Conservation (phyloP, 2,113 vertebrate genomes). For the Buteo buteo region DNA sequence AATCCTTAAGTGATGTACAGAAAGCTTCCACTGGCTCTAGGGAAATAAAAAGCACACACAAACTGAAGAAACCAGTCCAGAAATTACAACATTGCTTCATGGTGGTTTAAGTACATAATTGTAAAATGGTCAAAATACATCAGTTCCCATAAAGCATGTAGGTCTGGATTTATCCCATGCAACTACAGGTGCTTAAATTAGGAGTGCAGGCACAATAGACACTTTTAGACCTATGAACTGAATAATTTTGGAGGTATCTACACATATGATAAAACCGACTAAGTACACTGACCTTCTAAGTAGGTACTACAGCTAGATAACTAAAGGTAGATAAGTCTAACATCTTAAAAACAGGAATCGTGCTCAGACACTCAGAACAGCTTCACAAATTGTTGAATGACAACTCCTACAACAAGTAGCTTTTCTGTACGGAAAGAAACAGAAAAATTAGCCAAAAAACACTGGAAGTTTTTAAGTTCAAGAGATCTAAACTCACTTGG, state of each 20-base stretch:
- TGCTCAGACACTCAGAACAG: background rate
- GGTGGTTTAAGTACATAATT: background rate
- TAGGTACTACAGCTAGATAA: background rate
- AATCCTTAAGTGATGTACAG: conserved; percentile 60
- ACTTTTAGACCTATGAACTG: background rate
- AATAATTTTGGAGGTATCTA: background rate
- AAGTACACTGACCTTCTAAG: background rate
- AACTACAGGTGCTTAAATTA: background rate
- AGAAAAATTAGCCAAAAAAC: background rate
- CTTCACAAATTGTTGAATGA: background rate
- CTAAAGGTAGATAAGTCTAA: background rate
- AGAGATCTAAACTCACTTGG: conserved; percentile 46
- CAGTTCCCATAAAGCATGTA: background rate
- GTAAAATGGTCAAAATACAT: background rate
- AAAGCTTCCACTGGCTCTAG: conserved; percentile 79
- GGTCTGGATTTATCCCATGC: background rate
- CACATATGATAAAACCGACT: background rate
- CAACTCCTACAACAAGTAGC: background rate
- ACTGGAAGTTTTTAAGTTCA: background rate
- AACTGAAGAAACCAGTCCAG: background rate
- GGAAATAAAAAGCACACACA: background rate
- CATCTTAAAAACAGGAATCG: background rate
- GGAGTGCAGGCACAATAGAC: background rate
- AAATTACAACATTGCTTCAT: background rate
- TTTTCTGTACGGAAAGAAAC: background rate